phyloP scores from a whole-genome alignment of 2,797 vertebrate genomes.

The Lagodon rhomboides region DNA sequence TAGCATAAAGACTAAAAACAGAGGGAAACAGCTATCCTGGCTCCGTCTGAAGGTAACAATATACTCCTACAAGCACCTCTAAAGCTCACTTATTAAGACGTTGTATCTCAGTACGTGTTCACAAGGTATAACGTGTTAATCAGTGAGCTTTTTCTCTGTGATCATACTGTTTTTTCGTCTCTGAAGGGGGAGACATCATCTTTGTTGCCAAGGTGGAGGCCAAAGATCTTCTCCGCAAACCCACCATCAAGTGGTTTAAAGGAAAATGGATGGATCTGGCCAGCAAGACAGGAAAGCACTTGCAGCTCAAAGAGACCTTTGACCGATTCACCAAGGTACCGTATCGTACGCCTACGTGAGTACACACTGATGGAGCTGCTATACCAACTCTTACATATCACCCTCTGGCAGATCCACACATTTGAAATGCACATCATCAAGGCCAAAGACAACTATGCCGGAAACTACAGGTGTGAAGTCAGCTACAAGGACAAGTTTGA shows the following conservation, averaged over 20 bases:
- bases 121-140: background rate
- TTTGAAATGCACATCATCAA: slow-evolving; percentile 99
- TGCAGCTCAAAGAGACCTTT: slow-evolving; percentile 97
- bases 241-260: slow-evolving; percentile 97
- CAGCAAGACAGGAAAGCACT: slow-evolving; percentile 98
- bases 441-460: slow-evolving; percentile 96
- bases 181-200: slow-evolving; percentile 93
- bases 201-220: slow-evolving; percentile 97
- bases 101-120: background rate
- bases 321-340: slow-evolving; percentile 93
- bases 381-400: background rate
- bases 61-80: background rate
- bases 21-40: too few species aligned
- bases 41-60: background rate
- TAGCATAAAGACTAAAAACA: background rate
- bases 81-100: background rate
- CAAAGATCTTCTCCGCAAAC: slow-evolving; percentile 97
- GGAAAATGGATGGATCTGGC: slow-evolving; percentile 99
- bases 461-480: slow-evolving; percentile 98
- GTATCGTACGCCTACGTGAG: background rate
- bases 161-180: slow-evolving; percentile 28
- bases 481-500: slow-evolving; percentile 99
- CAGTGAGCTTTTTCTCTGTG: background rate
- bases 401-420: slow-evolving; percentile 89
- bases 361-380: background rate